Base-by-base conservation (phyloP, 1,140 invertebrate genomes). In the Nebria ingens region DNA sequence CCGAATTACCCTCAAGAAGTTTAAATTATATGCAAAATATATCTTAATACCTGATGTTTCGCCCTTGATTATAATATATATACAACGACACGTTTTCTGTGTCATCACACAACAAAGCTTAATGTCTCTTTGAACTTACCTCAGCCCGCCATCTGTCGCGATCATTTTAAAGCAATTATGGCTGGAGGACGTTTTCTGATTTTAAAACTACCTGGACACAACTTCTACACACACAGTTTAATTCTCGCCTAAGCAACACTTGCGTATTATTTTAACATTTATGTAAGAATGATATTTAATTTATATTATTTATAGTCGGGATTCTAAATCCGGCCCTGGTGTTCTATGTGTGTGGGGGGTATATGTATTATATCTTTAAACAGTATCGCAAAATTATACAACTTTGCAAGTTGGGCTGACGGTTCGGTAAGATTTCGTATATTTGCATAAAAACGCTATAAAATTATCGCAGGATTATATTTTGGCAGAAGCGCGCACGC, bases 401-500 rank as follows among this genome's bases (percentile, higher is more conserved):
- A 45, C 9, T 45, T 45, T 45, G 40, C 40, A 45, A 45, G 40
- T 45, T 45, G 9, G 40, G 40, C 57, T 53, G 58, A 25, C 57
- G 54, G 59, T 56, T 60, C 58, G 59, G 59, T 65, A 64, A 65
- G 64, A 65, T 65, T 65, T 62, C 55, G 22, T 49, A 11, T 59
- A 66, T 68, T 68, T 62, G 63, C 66, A 68, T 68, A 66, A 68
- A 68, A 68, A 68, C 62, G 58, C 66, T 61, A 68, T 68, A 68
- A 68, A 68, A 68, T 68, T 68, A 68, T 66, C 61, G 65, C 58
- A 53, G 63, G 64, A 62, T 62, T 62, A 62, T 52, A 56, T 60
- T 60, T 60, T 56, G 59, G 56, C 59, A 58, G 59, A 52, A 51
- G 9, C 51, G 56, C 56, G 56, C 52, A 25, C 25, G 51, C n/a